Conservation (phyloP, 2,888 invertebrate species). For the Sympetrum striolatum region DNA sequence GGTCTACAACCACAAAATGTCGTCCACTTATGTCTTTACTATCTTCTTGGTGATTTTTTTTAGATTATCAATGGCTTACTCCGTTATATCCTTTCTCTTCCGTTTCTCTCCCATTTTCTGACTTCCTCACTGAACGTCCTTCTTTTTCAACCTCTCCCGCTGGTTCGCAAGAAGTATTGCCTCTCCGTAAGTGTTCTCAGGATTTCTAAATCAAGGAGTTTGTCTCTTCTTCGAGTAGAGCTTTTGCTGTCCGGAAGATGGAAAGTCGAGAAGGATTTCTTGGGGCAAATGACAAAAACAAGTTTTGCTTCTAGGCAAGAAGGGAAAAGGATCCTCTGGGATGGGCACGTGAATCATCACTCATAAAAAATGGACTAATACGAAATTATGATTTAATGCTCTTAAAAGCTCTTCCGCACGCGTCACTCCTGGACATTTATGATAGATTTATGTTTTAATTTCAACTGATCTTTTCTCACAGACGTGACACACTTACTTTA, state of each 20-base stretch:
- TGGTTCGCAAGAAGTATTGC: background rate
- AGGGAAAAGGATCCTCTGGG: background rate
- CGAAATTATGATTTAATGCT: no score
- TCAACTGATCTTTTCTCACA: no score
- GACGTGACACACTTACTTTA: no score
- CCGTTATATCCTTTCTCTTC: background rate
- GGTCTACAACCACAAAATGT: no score
- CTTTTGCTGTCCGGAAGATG: background rate
- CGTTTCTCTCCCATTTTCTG: background rate
- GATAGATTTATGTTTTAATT: no score
- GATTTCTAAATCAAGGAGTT: slow-evolving; percentile 41
- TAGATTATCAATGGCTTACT: background rate
- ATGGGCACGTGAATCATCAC: no score
- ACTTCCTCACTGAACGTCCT: background rate
- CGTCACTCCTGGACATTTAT: no score
- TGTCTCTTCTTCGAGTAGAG: background rate
- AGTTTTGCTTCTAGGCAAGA: background rate
- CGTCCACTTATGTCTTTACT: background rate
- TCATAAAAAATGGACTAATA: no score
- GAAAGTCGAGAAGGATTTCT: background rate
- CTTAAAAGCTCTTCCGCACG: no score
- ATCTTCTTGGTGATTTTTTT: background rate
- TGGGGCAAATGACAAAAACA: background rate
- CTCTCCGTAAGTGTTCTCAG: slow-evolving; percentile 16
- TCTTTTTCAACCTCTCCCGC: background rate